Percentiles rank a stretch among this genome's conserved stretches.
Evolutionary conservation across 1,140 invertebrate species (phyloP).

Genomic region (Heliconius eleuchia): DNA sequence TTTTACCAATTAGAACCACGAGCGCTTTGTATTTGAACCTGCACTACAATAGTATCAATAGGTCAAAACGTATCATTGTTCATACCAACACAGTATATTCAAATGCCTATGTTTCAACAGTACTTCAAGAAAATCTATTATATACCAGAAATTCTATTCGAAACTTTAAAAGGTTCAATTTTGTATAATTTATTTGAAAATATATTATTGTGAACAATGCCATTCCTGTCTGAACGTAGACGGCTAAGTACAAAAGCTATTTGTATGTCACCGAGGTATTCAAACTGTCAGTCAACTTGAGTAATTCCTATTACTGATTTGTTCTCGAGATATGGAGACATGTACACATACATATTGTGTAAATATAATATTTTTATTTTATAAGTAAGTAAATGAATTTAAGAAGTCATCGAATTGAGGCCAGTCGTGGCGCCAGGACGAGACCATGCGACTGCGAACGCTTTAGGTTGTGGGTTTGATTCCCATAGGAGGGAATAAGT

Average conservation of each 20-base stretch:
- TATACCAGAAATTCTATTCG: not conserved
- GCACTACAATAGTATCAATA: not conserved
- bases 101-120: not conserved
- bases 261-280: constrained; percentile 50
- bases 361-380: too few relatives aligned
- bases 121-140: not conserved
- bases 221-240: constrained; percentile 20
- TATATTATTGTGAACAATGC: constrained; percentile 29
- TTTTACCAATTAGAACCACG: too few relatives aligned
- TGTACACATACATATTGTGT: not conserved
- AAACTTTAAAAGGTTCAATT: not conserved
- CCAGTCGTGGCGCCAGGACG: too few relatives aligned
- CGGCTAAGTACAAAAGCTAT: constrained; percentile 27
- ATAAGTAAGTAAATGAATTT: too few relatives aligned
- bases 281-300: constrained; percentile 46
- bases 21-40: not conserved
- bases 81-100: not conserved
- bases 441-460: too few relatives aligned
- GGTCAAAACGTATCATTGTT: not conserved
- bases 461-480: too few relatives aligned
- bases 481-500: too few relatives aligned
- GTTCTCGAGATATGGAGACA: not conserved
- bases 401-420: too few relatives aligned
- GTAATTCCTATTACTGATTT: constrained; percentile 26
- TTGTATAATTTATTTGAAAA: constrained; percentile 4